Conservation (phyloP, 2,888 invertebrate species). For the Carcina quercana region DNA sequence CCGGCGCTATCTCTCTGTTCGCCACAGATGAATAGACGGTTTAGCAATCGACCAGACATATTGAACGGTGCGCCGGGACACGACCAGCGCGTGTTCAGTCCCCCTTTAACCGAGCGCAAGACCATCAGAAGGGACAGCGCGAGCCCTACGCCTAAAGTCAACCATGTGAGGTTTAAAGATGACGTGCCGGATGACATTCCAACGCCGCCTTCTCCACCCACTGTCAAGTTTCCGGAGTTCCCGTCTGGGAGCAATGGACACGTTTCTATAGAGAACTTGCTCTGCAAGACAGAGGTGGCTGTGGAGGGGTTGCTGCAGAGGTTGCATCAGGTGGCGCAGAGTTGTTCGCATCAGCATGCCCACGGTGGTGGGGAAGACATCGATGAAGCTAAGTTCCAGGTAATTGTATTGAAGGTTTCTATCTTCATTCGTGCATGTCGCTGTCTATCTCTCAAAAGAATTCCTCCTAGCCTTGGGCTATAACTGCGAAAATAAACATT, state of each 20-base stretch:
- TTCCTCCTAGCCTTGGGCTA: too few species aligned
- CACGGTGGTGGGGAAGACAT: conserved; percentile 84
- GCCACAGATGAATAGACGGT: conserved; percentile 71
- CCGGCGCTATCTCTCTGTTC: conserved; percentile 67
- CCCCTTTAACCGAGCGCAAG: conserved; percentile 48
- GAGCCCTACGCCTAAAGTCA: conserved; percentile 51
- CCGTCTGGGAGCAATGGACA: conserved; percentile 70
- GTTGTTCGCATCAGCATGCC: conserved; percentile 81
- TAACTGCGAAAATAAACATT: too few species aligned
- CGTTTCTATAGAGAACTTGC: conserved; percentile 74
- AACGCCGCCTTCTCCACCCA: conserved; percentile 63
- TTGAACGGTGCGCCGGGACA: conserved; percentile 56
- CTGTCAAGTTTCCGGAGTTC: conserved; percentile 52
- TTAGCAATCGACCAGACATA: conserved; percentile 57
- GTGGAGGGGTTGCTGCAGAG: conserved; percentile 79
- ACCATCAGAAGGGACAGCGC: conserved; percentile 41
- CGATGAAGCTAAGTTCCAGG: conserved; percentile 85
- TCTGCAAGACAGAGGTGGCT: conserved; percentile 81
- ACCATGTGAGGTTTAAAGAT: conserved; percentile 66
- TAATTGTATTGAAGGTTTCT: too few species aligned
- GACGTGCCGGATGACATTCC: conserved; percentile 60
- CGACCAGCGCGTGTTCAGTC: conserved; percentile 51
- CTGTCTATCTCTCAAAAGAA: too few species aligned
- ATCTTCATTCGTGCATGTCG: too few species aligned
- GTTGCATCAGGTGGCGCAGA: conserved; percentile 81